phyloP scores from a whole-genome alignment of 2,888 invertebrate species.

The Sicus ferrugineus region DNA sequence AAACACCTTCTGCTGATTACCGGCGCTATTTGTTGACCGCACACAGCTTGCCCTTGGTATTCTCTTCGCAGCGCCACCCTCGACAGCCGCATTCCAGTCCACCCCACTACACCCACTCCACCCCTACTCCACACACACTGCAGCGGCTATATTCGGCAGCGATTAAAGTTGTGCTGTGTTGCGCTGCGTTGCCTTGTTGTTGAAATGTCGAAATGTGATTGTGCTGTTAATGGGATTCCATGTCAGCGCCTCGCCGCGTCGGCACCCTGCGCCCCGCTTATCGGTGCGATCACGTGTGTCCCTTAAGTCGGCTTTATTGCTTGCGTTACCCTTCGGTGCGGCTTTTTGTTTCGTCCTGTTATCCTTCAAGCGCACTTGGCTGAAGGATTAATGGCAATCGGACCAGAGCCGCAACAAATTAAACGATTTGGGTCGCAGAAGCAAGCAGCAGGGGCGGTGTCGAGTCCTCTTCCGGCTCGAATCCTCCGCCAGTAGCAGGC shows the following conservation, averaged over 20 bases:
- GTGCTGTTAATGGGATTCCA: conserved; percentile 37
- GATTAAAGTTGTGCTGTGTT: no score
- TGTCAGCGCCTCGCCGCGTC: conserved; percentile 28
- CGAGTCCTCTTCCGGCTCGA: no score
- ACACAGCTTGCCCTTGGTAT: no score
- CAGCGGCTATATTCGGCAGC: neutral
- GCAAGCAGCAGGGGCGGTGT: no score
- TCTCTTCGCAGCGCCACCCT: neutral
- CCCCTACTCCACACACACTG: neutral
- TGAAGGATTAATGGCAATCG: conserved; percentile 57
- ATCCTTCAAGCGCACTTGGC: conserved; percentile 28
- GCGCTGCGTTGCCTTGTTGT: conserved; percentile 32
- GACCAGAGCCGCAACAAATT: conserved; percentile 45
- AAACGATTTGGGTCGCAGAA: conserved; percentile 26
- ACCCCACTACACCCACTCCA: neutral
- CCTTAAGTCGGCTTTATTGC: neutral
- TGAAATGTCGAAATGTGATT: conserved; percentile 57
- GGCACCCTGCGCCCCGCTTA: no score
- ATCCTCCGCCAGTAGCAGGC: no score
- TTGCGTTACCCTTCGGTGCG: neutral
- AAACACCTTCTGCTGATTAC: no score
- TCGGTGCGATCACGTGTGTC: conserved; percentile 27
- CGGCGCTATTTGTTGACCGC: no score
- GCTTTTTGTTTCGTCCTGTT: conserved; percentile 11
- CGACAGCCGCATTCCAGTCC: no score